These are phyloP conservation scores for Isoperla grammatica DNA, from an alignment of 2,888 invertebrate genomes.

Conservation along the genomic window DNA sequence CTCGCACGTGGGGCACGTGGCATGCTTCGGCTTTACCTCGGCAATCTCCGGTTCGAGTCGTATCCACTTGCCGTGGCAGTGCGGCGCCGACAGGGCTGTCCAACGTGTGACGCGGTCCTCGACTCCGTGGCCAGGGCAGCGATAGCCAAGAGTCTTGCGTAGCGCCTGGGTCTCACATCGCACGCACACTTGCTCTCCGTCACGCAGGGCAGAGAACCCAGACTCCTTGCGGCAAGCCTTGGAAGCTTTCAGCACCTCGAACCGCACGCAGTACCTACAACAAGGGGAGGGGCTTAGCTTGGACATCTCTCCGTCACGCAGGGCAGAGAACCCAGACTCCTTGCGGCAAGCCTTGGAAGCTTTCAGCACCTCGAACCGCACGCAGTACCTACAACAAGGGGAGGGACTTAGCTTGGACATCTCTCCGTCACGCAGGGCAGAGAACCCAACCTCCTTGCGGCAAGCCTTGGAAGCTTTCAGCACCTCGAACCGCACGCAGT, in stretches of 20 bases:
- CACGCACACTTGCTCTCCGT: conserved; percentile 74
- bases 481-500: no score
- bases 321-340: conserved; percentile 43
- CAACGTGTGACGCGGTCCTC: conserved; percentile 69
- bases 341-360: conserved; percentile 34
- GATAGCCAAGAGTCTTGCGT: conserved; percentile 64
- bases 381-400: no score
- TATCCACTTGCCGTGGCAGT: conserved; percentile 86
- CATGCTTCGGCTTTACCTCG: conserved; percentile 29
- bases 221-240: conserved; percentile 74
- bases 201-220: conserved; percentile 63
- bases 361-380: no score
- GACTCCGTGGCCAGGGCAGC: conserved; percentile 83
- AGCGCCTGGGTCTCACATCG: conserved; percentile 79
- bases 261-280: conserved; percentile 82
- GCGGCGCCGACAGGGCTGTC: conserved; percentile 77
- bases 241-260: conserved; percentile 74
- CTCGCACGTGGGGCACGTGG: conserved; percentile 34
- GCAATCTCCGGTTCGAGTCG: conserved; percentile 42
- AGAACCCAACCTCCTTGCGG: conserved; percentile 8
- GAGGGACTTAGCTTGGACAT: no score
- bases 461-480: no score
- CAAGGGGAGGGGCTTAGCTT: no score
- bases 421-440: no score
- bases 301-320: no score